A percentile compares a stretch with the other conserved stretches of the same genome.
Conservation (phyloP, 2,113 vertebrate species). For the Crocuta crocuta region DNA sequence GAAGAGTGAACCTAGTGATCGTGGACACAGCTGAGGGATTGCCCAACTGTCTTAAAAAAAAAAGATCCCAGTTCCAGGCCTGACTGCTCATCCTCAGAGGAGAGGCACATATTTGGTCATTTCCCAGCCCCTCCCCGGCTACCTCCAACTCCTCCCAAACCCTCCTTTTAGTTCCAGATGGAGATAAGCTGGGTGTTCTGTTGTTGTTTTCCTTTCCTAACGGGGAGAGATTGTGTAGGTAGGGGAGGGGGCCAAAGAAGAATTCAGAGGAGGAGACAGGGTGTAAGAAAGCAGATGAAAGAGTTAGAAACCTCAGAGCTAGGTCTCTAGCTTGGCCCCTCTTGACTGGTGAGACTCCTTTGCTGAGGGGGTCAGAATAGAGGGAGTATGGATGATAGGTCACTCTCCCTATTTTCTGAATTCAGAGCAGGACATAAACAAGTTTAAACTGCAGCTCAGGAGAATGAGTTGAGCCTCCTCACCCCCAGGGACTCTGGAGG, state of each 20-base stretch:
- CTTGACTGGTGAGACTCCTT: not conserved
- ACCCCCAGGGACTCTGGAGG: not conserved
- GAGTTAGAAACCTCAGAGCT: not conserved
- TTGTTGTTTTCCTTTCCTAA: not conserved
- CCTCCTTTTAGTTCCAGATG: not conserved
- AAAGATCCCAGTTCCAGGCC: not conserved
- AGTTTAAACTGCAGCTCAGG: not conserved
- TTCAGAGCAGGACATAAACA: constrained; percentile 50
- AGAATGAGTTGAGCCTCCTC: not conserved
- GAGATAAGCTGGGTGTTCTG: not conserved
- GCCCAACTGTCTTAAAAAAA: not conserved
- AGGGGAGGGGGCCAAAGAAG: not conserved
- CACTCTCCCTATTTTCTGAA: constrained; percentile 28
- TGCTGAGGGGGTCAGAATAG: not conserved
- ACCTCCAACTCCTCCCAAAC: not conserved
- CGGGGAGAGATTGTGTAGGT: not conserved
- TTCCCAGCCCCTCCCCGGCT: not conserved
- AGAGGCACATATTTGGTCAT: not conserved
- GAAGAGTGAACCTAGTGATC: not conserved
- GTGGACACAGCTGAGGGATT: not conserved
- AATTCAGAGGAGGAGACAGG: not conserved
- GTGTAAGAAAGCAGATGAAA: not conserved
- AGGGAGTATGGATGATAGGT: not conserved
- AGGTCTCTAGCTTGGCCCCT: not conserved
- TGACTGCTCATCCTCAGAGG: not conserved